These are phyloP conservation scores for Sphecodes monilicornis DNA, from an alignment of 2,888 invertebrate species.

Conservation along the genomic window DNA sequence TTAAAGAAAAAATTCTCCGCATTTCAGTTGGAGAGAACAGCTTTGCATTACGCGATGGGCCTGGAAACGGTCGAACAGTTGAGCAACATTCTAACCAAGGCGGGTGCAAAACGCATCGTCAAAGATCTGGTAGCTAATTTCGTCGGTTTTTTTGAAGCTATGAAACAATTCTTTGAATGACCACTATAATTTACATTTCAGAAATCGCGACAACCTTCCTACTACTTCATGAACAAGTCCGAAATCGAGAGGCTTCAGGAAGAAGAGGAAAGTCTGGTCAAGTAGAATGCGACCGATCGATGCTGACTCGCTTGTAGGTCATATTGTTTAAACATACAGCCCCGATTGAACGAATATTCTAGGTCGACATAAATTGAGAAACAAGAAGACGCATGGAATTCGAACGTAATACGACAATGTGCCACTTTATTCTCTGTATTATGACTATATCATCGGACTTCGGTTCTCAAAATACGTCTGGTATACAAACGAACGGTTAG, in stretches of 20 bases:
- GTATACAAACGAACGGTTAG: conserved; percentile 21
- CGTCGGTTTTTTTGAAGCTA: neutral
- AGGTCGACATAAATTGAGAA: conserved; percentile 26
- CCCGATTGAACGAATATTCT: neutral
- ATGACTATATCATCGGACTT: neutral
- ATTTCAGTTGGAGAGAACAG: conserved; percentile 92
- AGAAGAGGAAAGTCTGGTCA: conserved; percentile 88
- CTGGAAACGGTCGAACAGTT: conserved; percentile 93
- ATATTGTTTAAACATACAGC: neutral
- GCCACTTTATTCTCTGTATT: conserved; percentile 24
- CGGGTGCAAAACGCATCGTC: conserved; percentile 92
- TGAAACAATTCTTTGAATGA: neutral
- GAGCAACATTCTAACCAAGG: conserved; percentile 92
- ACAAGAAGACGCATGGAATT: conserved; percentile 18
- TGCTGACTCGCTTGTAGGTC: neutral
- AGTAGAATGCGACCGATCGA: conserved; percentile 41
- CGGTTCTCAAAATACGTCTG: conserved; percentile 31
- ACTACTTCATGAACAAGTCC: conserved; percentile 96
- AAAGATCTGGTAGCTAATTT: conserved; percentile 89
- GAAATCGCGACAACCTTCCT: conserved; percentile 95
- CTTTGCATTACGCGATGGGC: conserved; percentile 96
- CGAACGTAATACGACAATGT: conserved; percentile 12
- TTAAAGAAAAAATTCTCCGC: conserved; percentile 30
- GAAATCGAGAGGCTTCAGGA: conserved; percentile 94
- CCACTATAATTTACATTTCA: conserved; percentile 78